A percentile compares a stretch with the other conserved stretches of the same genome.
phyloP scores from a whole-genome alignment of 2,113 vertebrate genomes.

The Cyprinodon brontotheroides region DNA sequence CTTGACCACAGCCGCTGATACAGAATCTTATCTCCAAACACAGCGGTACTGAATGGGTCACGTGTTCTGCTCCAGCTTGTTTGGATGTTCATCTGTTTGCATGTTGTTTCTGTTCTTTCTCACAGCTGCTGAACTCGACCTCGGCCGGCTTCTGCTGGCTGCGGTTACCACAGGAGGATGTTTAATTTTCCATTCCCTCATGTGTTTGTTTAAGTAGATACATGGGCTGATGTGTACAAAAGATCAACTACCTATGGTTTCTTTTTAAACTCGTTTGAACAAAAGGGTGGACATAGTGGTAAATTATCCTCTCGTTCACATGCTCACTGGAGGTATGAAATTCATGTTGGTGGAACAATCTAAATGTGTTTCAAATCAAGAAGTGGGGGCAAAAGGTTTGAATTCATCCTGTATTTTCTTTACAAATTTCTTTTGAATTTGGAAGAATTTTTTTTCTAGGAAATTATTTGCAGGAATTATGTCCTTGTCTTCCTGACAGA shows the following conservation, averaged over 20 bases:
- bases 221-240: not conserved
- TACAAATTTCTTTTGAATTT: no score
- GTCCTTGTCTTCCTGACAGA: no score
- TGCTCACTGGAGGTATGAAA: no score
- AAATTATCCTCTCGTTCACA: no score
- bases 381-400: no score
- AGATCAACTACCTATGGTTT: not conserved
- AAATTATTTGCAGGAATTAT: no score
- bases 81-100: constrained; percentile 48
- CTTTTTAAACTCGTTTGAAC: no score
- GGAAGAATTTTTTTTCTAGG: no score
- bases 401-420: no score
- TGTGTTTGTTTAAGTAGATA: constrained; percentile 12
- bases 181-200: constrained; percentile 64
- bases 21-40: constrained; percentile 35
- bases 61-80: constrained; percentile 17
- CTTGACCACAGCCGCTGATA: constrained; percentile 8
- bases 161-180: constrained; percentile 60
- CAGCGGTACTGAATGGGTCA: constrained; percentile 25
- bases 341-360: no score
- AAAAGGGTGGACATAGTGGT: no score
- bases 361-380: no score
- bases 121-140: constrained; percentile 33
- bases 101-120: constrained; percentile 45
- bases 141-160: constrained; percentile 25